Evolutionary conservation across 2,888 invertebrate genomes (phyloP).

Genomic region (Drosophila demipolita): DNA sequence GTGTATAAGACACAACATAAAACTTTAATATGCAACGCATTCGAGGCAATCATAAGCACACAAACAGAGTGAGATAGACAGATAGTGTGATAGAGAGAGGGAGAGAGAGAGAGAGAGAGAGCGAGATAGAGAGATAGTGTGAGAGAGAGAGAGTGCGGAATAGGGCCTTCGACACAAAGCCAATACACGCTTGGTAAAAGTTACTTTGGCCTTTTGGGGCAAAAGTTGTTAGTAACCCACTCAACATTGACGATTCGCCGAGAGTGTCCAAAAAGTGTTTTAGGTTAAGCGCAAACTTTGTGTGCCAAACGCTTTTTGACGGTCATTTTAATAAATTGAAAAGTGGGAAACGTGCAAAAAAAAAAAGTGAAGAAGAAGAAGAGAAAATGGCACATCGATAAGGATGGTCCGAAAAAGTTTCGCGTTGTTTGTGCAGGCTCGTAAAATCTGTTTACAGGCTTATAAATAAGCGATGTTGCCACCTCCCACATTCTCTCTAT

Average conservation of each 20-base stretch:
- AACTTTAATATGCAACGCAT: slow-evolving; percentile 52
- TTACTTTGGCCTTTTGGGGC: slow-evolving; percentile 38
- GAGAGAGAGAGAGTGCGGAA: not conserved
- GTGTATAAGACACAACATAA: slow-evolving; percentile 34
- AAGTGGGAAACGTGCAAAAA: slow-evolving; percentile 60
- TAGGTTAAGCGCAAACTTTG: slow-evolving; percentile 71
- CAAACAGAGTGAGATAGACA: slow-evolving; percentile 20
- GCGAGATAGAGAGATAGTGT: not conserved
- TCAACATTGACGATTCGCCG: slow-evolving; percentile 40
- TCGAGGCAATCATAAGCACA: slow-evolving; percentile 67
- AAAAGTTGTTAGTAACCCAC: slow-evolving; percentile 56
- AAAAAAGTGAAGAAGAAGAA: not conserved
- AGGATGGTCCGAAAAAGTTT: slow-evolving; percentile 33
- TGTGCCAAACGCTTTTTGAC: slow-evolving; percentile 72
- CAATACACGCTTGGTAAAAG: slow-evolving; percentile 50
- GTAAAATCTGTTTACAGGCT: slow-evolving; percentile 80
- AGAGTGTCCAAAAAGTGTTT: slow-evolving; percentile 79
- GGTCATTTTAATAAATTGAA: slow-evolving; percentile 81
- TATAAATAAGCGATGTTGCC: slow-evolving; percentile 70
- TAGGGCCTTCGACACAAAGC: slow-evolving; percentile 35
- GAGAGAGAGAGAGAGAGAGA: slow-evolving; percentile 12
- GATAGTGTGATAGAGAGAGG: not conserved
- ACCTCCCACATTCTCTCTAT: slow-evolving; percentile 1
- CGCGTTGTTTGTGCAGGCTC: slow-evolving; percentile 67
- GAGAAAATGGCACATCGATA: slow-evolving; percentile 59